Conservation (phyloP, 2,113 vertebrate species). For the Myrmecophaga tridactyla region DNA sequence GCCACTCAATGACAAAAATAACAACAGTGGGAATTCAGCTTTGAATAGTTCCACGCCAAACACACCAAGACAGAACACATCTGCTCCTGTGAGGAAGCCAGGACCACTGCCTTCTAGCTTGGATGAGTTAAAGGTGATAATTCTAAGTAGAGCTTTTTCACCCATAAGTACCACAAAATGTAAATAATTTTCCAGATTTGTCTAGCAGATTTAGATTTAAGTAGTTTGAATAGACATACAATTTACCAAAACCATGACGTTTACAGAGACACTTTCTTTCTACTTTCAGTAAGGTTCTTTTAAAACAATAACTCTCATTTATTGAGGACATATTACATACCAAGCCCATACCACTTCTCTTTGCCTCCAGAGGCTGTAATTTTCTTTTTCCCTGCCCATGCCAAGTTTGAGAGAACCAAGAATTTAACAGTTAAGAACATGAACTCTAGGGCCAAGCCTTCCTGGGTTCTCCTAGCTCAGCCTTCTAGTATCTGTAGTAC, state of each 20-base stretch:
- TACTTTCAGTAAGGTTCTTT: not conserved
- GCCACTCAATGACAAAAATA: constrained; percentile 90
- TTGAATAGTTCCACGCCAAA: constrained; percentile 81
- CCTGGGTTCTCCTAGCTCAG: not conserved
- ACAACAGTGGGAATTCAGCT: constrained; percentile 75
- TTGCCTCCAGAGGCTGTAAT: not conserved
- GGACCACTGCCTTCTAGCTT: constrained; percentile 93
- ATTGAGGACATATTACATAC: not conserved
- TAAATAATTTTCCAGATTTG: not conserved
- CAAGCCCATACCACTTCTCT: not conserved
- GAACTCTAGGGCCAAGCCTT: not conserved
- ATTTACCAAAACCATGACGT: not conserved
- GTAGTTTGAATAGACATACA: not conserved
- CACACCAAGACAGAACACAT: constrained; percentile 83
- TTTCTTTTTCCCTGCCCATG: not conserved
- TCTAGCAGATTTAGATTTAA: not conserved
- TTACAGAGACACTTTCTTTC: not conserved
- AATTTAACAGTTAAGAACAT: not conserved
- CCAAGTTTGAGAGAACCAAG: not conserved
- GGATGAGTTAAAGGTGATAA: constrained; percentile 96
- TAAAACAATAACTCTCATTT: not conserved
- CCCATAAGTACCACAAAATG: not conserved
- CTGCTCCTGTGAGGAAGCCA: constrained; percentile 87
- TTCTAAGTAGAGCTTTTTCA: not conserved
- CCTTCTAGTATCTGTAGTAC: not conserved